Evolutionary conservation across 2,113 vertebrate species (phyloP).

Genomic region (Corythaeola cristata): DNA sequence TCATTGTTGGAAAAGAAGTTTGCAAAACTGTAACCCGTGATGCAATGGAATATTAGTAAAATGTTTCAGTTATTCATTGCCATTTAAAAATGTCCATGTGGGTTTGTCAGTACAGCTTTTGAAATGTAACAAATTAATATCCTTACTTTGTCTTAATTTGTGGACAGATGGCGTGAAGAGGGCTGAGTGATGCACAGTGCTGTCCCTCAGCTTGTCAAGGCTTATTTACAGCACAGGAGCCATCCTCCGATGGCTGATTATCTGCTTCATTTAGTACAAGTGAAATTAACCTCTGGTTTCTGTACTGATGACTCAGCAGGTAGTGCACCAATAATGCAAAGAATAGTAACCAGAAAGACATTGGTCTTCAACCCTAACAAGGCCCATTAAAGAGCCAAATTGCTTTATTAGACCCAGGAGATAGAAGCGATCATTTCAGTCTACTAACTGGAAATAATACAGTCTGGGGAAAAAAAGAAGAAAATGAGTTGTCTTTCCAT

Average conservation of each 20-base stretch:
- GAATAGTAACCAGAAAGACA: slow-evolving; percentile 64
- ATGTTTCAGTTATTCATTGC: slow-evolving; percentile 48
- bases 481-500: slow-evolving; percentile 22
- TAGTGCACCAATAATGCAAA: slow-evolving; percentile 66
- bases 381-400: slow-evolving; percentile 73
- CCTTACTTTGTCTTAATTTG: slow-evolving; percentile 76
- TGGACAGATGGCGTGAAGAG: slow-evolving; percentile 77
- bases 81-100: slow-evolving; percentile 67
- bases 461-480: background rate
- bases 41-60: slow-evolving; percentile 52
- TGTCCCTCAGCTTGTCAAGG: slow-evolving; percentile 73
- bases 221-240: slow-evolving; percentile 73
- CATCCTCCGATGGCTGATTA: slow-evolving; percentile 74
- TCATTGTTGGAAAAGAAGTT: slow-evolving; percentile 56
- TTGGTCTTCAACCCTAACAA: slow-evolving; percentile 74
- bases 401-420: slow-evolving; percentile 75
- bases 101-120: slow-evolving; percentile 70
- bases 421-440: slow-evolving; percentile 70
- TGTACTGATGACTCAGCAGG: slow-evolving; percentile 78
- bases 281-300: slow-evolving; percentile 80
- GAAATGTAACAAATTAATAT: slow-evolving; percentile 77
- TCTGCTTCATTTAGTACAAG: slow-evolving; percentile 78
- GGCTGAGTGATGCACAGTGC: slow-evolving; percentile 48
- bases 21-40: slow-evolving; percentile 26
- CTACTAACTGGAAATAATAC: slow-evolving; percentile 70